A percentile compares a stretch with the other conserved stretches of the same genome.
phyloP scores from a whole-genome alignment of 2,888 invertebrate genomes.

The Eupeodes latifasciatus region DNA sequence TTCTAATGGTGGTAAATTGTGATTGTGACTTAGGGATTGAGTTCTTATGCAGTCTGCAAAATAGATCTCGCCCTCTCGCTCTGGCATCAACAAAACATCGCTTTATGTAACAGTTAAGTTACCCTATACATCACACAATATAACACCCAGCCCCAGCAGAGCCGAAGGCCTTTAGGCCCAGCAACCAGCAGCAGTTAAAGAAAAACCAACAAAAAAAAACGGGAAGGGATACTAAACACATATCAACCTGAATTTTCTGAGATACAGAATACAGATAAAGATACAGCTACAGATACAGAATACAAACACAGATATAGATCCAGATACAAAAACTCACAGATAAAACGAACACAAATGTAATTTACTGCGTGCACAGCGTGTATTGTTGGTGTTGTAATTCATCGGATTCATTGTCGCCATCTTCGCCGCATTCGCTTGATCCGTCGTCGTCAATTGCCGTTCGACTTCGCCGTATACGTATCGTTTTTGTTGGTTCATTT shows the following conservation, averaged over 20 bases:
- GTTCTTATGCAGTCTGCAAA: conserved; percentile 47
- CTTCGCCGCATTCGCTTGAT: not conserved
- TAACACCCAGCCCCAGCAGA: not conserved
- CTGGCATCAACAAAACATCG: conserved; percentile 55
- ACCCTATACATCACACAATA: not conserved
- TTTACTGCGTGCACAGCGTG: conserved; percentile 64
- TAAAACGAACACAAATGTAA: conserved; percentile 26
- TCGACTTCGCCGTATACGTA: conserved; percentile 10
- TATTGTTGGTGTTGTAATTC: conserved; percentile 47
- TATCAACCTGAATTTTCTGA: conserved; percentile 65
- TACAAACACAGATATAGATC: not conserved
- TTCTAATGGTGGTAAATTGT: conserved; percentile 50
- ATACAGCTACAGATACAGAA: conserved; percentile 44
- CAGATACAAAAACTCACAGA: conserved; percentile 31
- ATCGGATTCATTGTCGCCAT: conserved; percentile 41
- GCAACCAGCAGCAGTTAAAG: not conserved
- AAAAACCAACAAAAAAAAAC: not conserved
- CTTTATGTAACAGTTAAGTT: conserved; percentile 49
- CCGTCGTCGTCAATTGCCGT: not conserved
- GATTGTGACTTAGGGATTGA: not conserved
- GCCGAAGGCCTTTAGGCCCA: not conserved
- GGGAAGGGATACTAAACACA: conserved; percentile 39
- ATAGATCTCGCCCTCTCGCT: conserved; percentile 57
- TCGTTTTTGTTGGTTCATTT: conserved; percentile 31
- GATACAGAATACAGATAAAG: conserved; percentile 40